phyloP scores from a whole-genome alignment of 92 coral and sea anemone genomes.

The Epizoanthus stellaris region DNA sequence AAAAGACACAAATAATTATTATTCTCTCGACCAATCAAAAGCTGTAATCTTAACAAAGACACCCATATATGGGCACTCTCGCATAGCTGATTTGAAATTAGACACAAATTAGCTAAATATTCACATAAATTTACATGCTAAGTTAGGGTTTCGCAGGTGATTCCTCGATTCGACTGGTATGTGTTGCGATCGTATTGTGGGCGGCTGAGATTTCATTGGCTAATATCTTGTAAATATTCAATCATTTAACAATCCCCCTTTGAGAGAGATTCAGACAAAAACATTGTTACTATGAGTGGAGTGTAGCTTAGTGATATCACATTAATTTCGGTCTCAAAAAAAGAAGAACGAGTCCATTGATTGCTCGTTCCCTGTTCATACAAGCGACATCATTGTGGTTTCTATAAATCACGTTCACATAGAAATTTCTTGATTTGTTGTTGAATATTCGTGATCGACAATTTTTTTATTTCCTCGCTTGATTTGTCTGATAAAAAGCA shows the following conservation, averaged over 20 bases:
- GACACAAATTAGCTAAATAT: conserved; percentile 31
- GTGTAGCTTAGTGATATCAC: conserved; percentile 60
- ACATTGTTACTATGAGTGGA: conserved; percentile 69
- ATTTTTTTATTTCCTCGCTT: not conserved
- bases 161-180: conserved; percentile 84
- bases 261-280: conserved; percentile 62
- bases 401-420: conserved; percentile 2
- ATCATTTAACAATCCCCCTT: conserved; percentile 77
- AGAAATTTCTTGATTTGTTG: not conserved
- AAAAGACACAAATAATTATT: conserved; percentile 58
- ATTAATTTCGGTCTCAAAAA: conserved; percentile 33
- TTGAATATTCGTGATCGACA: not conserved
- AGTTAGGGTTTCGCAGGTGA: conserved; percentile 85
- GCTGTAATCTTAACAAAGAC: conserved; percentile 22
- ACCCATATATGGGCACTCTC: conserved; percentile 61
- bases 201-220: conserved; percentile 67
- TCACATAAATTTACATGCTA: conserved; percentile 42
- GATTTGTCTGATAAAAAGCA: conserved; percentile 28
- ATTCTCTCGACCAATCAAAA: conserved; percentile 66
- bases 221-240: conserved; percentile 61
- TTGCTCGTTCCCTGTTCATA: conserved; percentile 1
- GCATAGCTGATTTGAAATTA: conserved; percentile 70
- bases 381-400: not conserved
- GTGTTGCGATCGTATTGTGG: conserved; percentile 59
- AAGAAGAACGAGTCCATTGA: conserved; percentile 29